phyloP scores from a whole-genome alignment of 2,113 vertebrate species.

The Thalassoma bifasciatum region DNA sequence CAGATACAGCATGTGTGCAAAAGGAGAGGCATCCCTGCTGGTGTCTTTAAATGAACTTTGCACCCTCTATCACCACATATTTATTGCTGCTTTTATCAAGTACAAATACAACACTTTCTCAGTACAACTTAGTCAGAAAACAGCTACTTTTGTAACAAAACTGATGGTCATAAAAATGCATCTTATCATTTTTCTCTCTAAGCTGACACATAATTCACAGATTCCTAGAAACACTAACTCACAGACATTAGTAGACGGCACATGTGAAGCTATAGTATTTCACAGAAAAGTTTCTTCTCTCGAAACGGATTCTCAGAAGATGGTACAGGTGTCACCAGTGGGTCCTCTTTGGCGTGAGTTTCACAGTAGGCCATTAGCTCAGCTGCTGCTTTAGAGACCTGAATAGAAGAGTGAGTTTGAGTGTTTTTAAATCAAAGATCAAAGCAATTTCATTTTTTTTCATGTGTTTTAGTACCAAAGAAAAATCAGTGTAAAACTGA shows the following conservation, averaged over 20 bases:
- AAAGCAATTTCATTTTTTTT: too few species aligned
- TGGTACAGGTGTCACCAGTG: slow-evolving; percentile 85
- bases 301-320: slow-evolving; percentile 91
- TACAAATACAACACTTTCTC: neutral
- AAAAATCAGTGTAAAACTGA: neutral
- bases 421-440: too few species aligned
- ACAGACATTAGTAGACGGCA: neutral
- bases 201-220: slow-evolving; percentile 1
- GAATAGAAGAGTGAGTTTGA: slow-evolving; percentile 22
- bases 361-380: slow-evolving; percentile 91
- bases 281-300: slow-evolving; percentile 88
- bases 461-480: neutral
- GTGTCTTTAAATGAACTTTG: slow-evolving; percentile 73
- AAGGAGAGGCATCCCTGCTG: slow-evolving; percentile 8
- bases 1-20: slow-evolving; percentile 36
- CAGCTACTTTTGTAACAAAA: slow-evolving; percentile 30
- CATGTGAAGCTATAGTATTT: slow-evolving; percentile 80
- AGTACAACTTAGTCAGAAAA: neutral
- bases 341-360: slow-evolving; percentile 87
- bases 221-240: neutral
- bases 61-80: slow-evolving; percentile 54
- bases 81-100: slow-evolving; percentile 65
- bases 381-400: slow-evolving; percentile 92
- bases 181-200: neutral
- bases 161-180: neutral